Evolutionary conservation across 2,888 invertebrate species (phyloP).

Genomic region (Petrophora chlorosata): DNA sequence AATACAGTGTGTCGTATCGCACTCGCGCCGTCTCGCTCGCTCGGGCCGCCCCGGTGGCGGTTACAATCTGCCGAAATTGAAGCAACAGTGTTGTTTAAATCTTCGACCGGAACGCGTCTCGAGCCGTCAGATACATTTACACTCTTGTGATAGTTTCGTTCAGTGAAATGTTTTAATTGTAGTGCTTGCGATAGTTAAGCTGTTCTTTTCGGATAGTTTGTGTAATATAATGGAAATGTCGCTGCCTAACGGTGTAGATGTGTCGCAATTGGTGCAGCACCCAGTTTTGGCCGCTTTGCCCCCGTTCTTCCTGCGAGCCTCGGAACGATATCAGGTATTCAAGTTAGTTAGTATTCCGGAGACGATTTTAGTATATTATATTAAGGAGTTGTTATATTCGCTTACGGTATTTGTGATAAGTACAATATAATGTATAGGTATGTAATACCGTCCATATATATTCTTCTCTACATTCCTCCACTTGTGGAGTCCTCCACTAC

Average conservation of each 20-base stretch:
- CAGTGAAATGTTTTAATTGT: constrained; percentile 22
- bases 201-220: constrained; percentile 29
- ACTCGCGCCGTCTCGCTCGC: constrained; percentile 60
- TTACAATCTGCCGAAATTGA: constrained; percentile 70
- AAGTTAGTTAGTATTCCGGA: constrained; percentile 26
- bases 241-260: constrained; percentile 93
- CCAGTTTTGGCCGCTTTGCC: constrained; percentile 92
- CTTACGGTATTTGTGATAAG: not conserved
- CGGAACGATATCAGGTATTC: constrained; percentile 93
- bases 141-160: constrained; percentile 14
- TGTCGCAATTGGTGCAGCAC: constrained; percentile 93
- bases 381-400: not conserved
- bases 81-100: constrained; percentile 77
- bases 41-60: constrained; percentile 60
- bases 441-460: too few species aligned
- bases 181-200: too few species aligned
- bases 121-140: constrained; percentile 14
- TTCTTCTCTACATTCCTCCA: too few species aligned
- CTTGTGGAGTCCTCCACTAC: too few species aligned
- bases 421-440: too few species aligned
- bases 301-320: constrained; percentile 94
- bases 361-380: constrained; percentile 16
- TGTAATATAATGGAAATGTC: constrained; percentile 86
- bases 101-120: constrained; percentile 61
- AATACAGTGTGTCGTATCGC: constrained; percentile 78